These are phyloP conservation scores for Barypeithes pellucidus DNA, from an alignment of 2,888 invertebrate genomes.

Conservation along the genomic window DNA sequence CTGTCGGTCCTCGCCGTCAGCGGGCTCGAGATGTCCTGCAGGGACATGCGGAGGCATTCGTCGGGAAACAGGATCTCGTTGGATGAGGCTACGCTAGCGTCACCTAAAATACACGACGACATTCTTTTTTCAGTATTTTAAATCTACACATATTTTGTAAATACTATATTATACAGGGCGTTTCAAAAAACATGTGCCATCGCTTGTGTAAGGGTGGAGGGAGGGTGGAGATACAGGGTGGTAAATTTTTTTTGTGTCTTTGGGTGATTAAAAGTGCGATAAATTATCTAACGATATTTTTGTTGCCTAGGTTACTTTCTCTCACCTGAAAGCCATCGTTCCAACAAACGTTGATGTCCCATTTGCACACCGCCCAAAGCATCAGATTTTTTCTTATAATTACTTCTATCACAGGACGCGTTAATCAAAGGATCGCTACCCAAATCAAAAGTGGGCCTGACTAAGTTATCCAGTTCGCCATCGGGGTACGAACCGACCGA, in stretches of 20 bases:
- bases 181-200: too few relatives aligned
- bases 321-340: slow-evolving; percentile 38
- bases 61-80: slow-evolving; percentile 37
- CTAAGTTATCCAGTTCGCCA: slow-evolving; percentile 55
- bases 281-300: too few relatives aligned
- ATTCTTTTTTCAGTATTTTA: too few relatives aligned
- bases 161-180: too few relatives aligned
- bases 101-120: slow-evolving; percentile 32
- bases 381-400: not conserved
- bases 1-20: slow-evolving; percentile 68
- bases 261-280: too few relatives aligned
- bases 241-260: too few relatives aligned
- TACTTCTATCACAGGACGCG: slow-evolving; percentile 29
- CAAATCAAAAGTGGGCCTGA: slow-evolving; percentile 56
- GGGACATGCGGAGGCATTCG: slow-evolving; percentile 50
- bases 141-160: too few relatives aligned
- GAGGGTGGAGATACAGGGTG: too few relatives aligned
- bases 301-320: too few relatives aligned
- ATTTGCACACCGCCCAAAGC: not conserved
- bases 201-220: too few relatives aligned
- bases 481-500: slow-evolving; percentile 63
- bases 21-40: slow-evolving; percentile 57
- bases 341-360: slow-evolving; percentile 20
- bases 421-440: slow-evolving; percentile 62
- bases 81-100: slow-evolving; percentile 22